Percentiles rank a stretch among this genome's conserved stretches.
These are phyloP conservation scores for Pimpla rufipes DNA, from an alignment of 2,888 invertebrate species.

Conservation along the genomic window DNA sequence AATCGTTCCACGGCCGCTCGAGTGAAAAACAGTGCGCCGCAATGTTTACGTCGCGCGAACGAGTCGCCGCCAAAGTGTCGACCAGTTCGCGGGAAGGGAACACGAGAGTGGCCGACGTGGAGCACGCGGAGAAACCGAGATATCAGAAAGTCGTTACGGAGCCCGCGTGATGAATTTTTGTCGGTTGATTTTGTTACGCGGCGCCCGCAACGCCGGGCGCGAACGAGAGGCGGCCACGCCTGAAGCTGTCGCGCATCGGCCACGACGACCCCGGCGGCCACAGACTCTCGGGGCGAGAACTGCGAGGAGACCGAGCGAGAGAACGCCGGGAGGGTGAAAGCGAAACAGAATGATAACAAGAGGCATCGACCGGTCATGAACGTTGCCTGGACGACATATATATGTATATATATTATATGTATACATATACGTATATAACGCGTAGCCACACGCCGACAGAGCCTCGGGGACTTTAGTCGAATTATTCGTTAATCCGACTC, in stretches of 20 bases:
- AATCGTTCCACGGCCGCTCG: no score
- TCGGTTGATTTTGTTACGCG: neutral
- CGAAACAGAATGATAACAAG: conserved; percentile 73
- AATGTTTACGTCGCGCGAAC: no score
- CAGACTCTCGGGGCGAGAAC: conserved; percentile 37
- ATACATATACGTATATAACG: conserved; percentile 56
- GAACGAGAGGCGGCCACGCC: conserved; percentile 60
- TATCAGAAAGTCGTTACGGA: neutral
- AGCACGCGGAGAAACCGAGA: neutral
- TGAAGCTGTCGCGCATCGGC: conserved; percentile 55
- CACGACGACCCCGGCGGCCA: conserved; percentile 39
- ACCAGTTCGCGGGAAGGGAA: no score
- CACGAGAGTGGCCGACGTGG: no score
- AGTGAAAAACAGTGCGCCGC: no score
- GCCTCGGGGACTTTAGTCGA: conserved; percentile 68
- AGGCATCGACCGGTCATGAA: conserved; percentile 76
- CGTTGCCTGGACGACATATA: conserved; percentile 75
- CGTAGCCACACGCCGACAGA: conserved; percentile 20
- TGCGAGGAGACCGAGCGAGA: conserved; percentile 53
- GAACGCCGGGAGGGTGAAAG: conserved; percentile 56
- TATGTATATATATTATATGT: neutral
- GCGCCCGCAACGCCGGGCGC: neutral
- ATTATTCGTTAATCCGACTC: conserved; percentile 73
- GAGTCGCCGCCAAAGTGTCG: no score
- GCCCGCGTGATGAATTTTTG: neutral